Percentiles rank a stretch among this genome's conserved stretches.
Evolutionary conservation across 2,888 invertebrate species (phyloP).

Genomic region (Netelia melanura): DNA sequence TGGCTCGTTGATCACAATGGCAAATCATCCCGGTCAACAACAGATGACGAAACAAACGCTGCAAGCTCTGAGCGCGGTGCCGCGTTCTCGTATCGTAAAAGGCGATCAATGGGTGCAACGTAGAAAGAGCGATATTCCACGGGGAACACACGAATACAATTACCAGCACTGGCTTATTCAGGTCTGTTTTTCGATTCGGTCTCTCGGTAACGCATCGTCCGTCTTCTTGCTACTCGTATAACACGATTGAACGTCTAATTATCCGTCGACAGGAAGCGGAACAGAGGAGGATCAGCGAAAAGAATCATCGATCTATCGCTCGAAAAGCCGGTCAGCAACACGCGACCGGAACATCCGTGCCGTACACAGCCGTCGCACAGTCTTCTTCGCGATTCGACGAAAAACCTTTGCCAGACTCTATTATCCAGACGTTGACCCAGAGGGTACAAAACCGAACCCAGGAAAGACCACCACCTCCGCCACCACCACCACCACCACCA

Average conservation of each 20-base stretch:
- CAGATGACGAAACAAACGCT: conserved; percentile 91
- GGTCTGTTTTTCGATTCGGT: conserved; percentile 83
- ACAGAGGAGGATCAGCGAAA: conserved; percentile 91
- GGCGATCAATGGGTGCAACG: conserved; percentile 91
- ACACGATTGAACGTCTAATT: too few relatives aligned
- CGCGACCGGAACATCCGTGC: conserved; percentile 83
- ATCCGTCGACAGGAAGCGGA: conserved; percentile 91
- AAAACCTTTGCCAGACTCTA: conserved; percentile 90
- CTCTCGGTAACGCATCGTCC: too few relatives aligned
- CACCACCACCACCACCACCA: conserved; percentile 68
- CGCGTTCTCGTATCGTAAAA: conserved; percentile 90
- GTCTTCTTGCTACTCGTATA: too few relatives aligned
- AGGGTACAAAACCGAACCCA: conserved; percentile 88
- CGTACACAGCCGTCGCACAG: conserved; percentile 77
- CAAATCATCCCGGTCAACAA: conserved; percentile 85
- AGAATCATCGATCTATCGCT: conserved; percentile 85
- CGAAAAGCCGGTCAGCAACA: conserved; percentile 83
- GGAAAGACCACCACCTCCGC: conserved; percentile 80
- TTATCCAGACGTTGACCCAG: conserved; percentile 90
- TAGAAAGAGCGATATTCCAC: conserved; percentile 85
- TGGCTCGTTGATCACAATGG: conserved; percentile 79
- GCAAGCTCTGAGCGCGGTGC: conserved; percentile 91
- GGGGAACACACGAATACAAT: conserved; percentile 86
- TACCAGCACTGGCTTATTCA: conserved; percentile 97
- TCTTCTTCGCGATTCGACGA: conserved; percentile 83